Evolutionary conservation across 2,888 invertebrate species (phyloP).

Genomic region (Pachydiplax longipennis): DNA sequence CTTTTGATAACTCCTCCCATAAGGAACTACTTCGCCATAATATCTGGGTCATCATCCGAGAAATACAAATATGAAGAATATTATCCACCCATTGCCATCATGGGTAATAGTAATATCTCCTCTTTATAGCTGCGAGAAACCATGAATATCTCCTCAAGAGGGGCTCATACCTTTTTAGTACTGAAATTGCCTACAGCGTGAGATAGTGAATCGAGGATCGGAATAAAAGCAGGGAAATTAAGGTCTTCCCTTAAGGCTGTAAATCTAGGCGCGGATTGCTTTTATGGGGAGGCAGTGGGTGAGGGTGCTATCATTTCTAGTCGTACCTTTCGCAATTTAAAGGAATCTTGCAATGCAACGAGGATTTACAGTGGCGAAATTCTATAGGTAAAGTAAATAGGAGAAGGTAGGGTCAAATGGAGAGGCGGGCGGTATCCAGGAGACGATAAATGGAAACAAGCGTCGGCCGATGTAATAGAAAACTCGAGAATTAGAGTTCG

Average conservation of each 20-base stretch:
- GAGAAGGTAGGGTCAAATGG: neutral
- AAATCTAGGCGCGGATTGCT: neutral
- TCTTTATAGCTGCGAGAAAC: too few relatives aligned
- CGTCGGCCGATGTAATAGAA: too few relatives aligned
- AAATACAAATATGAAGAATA: too few relatives aligned
- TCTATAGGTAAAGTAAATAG: neutral
- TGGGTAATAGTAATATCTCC: too few relatives aligned
- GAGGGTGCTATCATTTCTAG: neutral
- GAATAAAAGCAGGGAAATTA: neutral
- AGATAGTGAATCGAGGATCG: neutral
- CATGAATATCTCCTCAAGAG: too few relatives aligned
- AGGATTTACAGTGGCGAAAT: neutral
- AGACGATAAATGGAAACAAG: too few relatives aligned
- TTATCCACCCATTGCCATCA: too few relatives aligned
- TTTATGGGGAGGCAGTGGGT: neutral
- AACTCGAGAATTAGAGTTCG: too few relatives aligned
- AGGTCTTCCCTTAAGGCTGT: neutral
- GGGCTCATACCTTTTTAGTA: neutral
- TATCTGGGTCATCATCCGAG: too few relatives aligned
- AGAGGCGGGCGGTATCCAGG: neutral
- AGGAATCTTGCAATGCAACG: neutral
- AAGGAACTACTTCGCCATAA: too few relatives aligned
- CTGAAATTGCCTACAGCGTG: neutral
- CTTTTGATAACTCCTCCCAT: too few relatives aligned
- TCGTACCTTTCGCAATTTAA: neutral